These are phyloP conservation scores for Polydrusus pterygomalis DNA, from an alignment of 2,888 invertebrate genomes.

Conservation along the genomic window DNA sequence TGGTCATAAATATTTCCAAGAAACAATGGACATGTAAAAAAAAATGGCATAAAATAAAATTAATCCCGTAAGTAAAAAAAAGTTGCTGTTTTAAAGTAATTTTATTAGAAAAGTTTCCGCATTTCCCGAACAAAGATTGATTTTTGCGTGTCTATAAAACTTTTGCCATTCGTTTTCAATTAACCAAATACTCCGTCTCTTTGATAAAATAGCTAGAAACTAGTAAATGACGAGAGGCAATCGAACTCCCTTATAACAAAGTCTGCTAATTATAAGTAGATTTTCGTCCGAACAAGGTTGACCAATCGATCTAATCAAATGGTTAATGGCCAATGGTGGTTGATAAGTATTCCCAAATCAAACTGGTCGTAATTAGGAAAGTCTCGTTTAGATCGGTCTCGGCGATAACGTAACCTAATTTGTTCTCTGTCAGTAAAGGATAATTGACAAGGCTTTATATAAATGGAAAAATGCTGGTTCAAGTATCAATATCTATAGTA, in stretches of 20 bases:
- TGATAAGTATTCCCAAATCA: conserved; percentile 16
- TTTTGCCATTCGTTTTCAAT: conserved; percentile 11
- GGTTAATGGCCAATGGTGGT: conserved; percentile 18
- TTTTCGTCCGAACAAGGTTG: conserved; percentile 20
- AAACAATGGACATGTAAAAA: too few species aligned
- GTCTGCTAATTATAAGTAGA: conserved; percentile 22
- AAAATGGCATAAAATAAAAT: too few species aligned
- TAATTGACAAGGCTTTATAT: not conserved
- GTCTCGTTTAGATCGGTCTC: conserved; percentile 8
- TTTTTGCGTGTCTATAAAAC: conserved; percentile 10
- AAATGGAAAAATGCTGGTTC: too few species aligned
- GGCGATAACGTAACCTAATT: not conserved
- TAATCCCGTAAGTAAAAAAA: too few species aligned
- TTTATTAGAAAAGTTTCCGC: not conserved
- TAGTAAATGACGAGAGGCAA: not conserved
- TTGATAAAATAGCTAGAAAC: conserved; percentile 7
- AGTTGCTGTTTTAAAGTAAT: too few species aligned
- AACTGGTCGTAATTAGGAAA: conserved; percentile 2
- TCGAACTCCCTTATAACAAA: conserved; percentile 12
- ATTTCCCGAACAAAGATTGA: not conserved
- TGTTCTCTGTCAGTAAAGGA: not conserved
- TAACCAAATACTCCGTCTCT: conserved; percentile 4
- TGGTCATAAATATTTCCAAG: too few species aligned
- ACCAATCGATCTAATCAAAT: conserved; percentile 22
- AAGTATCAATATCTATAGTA: too few species aligned